Base-by-base conservation (phyloP, 2,797 vertebrate genomes). In the Ctenosaura bakeri region DNA sequence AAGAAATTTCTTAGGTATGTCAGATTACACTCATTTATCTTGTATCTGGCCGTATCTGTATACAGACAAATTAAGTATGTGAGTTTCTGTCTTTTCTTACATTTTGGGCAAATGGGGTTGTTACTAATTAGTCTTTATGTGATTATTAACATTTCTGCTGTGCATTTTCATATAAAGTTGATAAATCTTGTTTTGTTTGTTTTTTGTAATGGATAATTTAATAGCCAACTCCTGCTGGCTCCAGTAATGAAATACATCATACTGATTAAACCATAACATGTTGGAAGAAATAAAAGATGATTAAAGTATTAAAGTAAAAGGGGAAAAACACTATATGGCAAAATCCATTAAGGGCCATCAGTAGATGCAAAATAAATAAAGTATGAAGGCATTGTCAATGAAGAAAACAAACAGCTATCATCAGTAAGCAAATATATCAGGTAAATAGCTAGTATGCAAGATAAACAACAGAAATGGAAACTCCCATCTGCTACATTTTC, bases 171-270 rank as follows among this genome's bases (percentile, higher is more conserved):
- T 90, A 42, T 89, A 77, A 81, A 89, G 52, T 90, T 90, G 69
- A 90, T 54, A 86, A 86, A 89, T 91, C 86, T 91, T 90, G 78
- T 86, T 91, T 82, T 91, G 91, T 94, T 90, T 91, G 82, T 86
- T 90, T 90, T 93, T 73, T 69, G 88, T 91, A 79, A 91, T 71
- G 50, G 62, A 77, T 92, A 91, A 95, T 92, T 91, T 92, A 92
- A 90, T 90, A 84, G 46, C 66, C 76, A 91, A 89, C 74, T 90
- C 85, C 78, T 93, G 84, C 69, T 93, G 87, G 24, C 5, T 64
- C 92, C 74, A 92, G 85, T 92, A 93, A 89, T 93, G 69, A 89
- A 93, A 89, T 86, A 89, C 83, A 91, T 90, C 79, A 83, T 91
- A 59, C 71, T 92, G 81, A 82, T 92, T 94, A 92, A 91, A 93